Base-by-base conservation (phyloP, 2,113 vertebrate species). In the Alligator mississippiensis region DNA sequence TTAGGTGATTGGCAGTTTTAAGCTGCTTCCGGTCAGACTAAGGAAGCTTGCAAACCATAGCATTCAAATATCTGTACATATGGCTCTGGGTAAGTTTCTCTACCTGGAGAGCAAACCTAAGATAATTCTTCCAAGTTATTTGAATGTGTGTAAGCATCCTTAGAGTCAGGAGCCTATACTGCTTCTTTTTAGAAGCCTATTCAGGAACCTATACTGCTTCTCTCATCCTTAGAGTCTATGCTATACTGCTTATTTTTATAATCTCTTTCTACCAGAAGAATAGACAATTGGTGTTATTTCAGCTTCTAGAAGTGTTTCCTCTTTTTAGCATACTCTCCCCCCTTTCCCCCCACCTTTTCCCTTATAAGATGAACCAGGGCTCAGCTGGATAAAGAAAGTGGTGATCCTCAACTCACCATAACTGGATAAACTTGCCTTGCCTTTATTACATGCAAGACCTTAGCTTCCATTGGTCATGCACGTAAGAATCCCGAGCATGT, bases 261-360 rank as follows among this genome's bases (percentile, higher is more conserved):
- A 38, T 82, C 30, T 30, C 21, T 8, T 55, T 28, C 11, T 59
- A 14, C 11, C 17, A 1, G 55, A 11, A 72, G 82, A 63, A 72
- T 47, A 9, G 1, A 7, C 11, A 17, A 10, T 72, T 38, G 30
- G 19, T 1, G 2, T 4, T 74, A 5, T 16, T 80, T 30, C 28
- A 38, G 34, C 24, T 66, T 19, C 17, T 18, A 5, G 11, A 47
- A 22, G 6, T 34, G 25, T n/a, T 25, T 84, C 34, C 2, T 70
- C 4, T 13, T 21, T 27, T 78, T 77, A 11, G 2, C 4, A 1
- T 11, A 7, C 1, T 81, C 9, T 84, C 18, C 6, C 6, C 14
- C 0, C 4, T 64, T 60, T 5, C 8, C 10, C 15, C 77, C 60
- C 81, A 61, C 11, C 2, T 34, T 9, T 16, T 27, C 7, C 58